Evolutionary conservation across 2,797 vertebrate species (phyloP), one percentile per base, ranked within the genome.

Genomic region (Gadopsis bispinosus): DNA sequence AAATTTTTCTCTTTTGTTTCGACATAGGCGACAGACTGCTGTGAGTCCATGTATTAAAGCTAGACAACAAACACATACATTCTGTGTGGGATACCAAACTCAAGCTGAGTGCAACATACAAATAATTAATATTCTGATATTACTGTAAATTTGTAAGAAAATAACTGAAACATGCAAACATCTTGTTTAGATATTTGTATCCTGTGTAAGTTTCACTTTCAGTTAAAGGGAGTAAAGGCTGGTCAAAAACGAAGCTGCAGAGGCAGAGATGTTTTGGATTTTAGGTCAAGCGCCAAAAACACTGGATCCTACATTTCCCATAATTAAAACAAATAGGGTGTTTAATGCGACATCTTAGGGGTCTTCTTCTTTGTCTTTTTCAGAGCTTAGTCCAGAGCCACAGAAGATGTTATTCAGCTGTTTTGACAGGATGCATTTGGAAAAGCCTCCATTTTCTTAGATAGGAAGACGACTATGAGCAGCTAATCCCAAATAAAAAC

Each of bases 401-500:
- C 12, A 54, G 31, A 48, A 26, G 2, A 73, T 31, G 16, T 59
- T 13, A 51, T 53, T 19, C 4, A 7, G 39, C n/a, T 26, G 12
- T 50, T 67, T 43, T 54, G 10, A 48, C 13, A 58, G 35, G 26
- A 12, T 48, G 39, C 6, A 45, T 51, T 79, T 63, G 35, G n/a
- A 70, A 54, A 13, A 50, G 4, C 53, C 17, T 47, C 67, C 29
- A 56, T 62, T 43, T 70, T 70, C 19, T 17, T 22, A 10, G 45
- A 74, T 26, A 37, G 39, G 65, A 55, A 73, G 47, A 53, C 29
- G 29, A 69, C 41, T 66, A 61, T 20, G 69, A 68, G 50, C 71
- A 68, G 61, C 58, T 84, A 58, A 87, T 87, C 81, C 72, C 43
- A 41, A 72, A 68, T 63, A 68, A 86, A 79, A 85, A 55, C 60